These are phyloP conservation scores for Pygmarrhopalites habei DNA, from an alignment of 1,140 invertebrate genomes.

Conservation along the genomic window DNA sequence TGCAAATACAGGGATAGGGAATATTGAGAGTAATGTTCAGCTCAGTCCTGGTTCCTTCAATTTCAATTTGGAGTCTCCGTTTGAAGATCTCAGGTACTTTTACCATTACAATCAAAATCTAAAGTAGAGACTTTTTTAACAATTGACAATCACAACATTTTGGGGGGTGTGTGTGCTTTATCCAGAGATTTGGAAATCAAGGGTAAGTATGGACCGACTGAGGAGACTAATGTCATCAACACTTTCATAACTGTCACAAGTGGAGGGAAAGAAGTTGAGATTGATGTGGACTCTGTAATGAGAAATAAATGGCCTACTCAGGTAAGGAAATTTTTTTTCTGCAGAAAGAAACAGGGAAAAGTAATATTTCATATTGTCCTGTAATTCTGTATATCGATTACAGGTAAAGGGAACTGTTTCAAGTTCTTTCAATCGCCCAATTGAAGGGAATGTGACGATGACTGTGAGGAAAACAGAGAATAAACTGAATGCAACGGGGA, in stretches of 20 bases:
- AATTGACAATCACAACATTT: no score
- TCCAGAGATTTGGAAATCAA: not conserved
- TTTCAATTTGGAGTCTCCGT: conserved; percentile 26
- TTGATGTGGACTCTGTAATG: conserved; percentile 32
- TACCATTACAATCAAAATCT: no score
- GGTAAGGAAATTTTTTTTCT: conserved; percentile 14
- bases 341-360: not conserved
- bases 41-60: conserved; percentile 21
- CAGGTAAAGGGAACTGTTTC: conserved; percentile 33
- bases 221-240: not conserved
- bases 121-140: no score
- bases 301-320: conserved; percentile 27
- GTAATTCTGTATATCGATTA: not conserved
- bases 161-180: no score
- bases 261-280: conserved; percentile 20
- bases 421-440: not conserved
- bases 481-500: conserved; percentile 15
- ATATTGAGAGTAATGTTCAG: conserved; percentile 21
- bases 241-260: not conserved
- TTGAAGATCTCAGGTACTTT: conserved; percentile 26
- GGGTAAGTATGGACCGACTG: not conserved
- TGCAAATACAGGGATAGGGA: conserved; percentile 19
- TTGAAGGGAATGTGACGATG: conserved; percentile 22
- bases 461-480: conserved; percentile 5
- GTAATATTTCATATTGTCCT: not conserved